A percentile compares a stretch with the other conserved stretches of the same genome.
These are phyloP conservation scores for Nycticryphes semicollaris DNA, from an alignment of 2,113 vertebrate genomes.

Conservation along the genomic window DNA sequence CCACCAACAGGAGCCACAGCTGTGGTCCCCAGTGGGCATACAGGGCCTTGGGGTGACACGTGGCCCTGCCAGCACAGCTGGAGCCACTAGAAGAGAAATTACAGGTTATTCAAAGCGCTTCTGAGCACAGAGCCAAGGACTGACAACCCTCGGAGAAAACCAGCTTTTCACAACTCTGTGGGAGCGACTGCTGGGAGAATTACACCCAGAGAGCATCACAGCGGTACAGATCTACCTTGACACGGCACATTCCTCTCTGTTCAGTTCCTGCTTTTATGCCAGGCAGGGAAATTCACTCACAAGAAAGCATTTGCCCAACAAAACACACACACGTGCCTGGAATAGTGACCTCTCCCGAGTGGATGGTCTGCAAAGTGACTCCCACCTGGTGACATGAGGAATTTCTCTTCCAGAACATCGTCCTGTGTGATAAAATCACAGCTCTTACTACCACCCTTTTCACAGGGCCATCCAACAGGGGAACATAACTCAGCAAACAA, in stretches of 20 bases:
- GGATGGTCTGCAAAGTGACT: neutral
- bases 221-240: neutral
- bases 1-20: too few relatives aligned
- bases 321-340: neutral
- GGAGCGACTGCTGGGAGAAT: neutral
- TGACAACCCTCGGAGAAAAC: neutral
- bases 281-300: neutral
- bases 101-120: neutral
- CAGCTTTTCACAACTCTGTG: neutral
- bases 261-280: neutral
- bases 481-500: neutral
- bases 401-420: neutral
- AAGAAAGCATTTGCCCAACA: neutral
- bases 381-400: fast-evolving
- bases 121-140: neutral
- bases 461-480: neutral
- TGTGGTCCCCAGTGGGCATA: neutral
- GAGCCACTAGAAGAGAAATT: neutral
- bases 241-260: neutral
- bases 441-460: neutral
- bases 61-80: neutral
- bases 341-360: neutral
- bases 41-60: neutral
- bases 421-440: fast-evolving
- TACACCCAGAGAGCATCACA: fast-evolving